Conservation (phyloP, 2,113 vertebrate species). For the Eublepharis macularius region DNA sequence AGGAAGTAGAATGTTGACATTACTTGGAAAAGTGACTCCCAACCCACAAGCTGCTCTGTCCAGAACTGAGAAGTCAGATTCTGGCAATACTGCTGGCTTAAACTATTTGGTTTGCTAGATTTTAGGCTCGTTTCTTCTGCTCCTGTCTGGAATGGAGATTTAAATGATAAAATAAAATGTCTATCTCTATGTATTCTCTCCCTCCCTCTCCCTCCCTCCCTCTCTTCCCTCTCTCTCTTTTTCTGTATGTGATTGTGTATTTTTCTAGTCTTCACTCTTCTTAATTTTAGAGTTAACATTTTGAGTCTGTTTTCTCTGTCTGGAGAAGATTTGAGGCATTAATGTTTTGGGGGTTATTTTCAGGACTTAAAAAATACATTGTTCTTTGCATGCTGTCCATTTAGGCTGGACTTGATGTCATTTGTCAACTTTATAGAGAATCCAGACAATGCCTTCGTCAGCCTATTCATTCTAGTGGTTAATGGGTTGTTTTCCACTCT, state of each 20-base stretch:
- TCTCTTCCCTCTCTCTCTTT: no score
- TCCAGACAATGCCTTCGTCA: no score
- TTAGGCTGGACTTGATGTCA: no score
- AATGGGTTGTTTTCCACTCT: no score
- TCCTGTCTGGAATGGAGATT: not conserved
- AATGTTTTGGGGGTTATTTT: no score
- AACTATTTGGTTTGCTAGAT: not conserved
- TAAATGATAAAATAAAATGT: not conserved
- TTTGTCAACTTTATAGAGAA: no score
- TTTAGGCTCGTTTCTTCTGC: not conserved
- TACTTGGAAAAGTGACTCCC: not conserved
- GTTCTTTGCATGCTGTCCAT: no score
- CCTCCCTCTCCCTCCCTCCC: no score
- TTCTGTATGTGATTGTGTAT: no score
- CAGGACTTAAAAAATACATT: no score
- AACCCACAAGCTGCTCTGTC: not conserved
- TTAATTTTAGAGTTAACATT: not conserved
- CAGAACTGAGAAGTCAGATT: fast-evolving
- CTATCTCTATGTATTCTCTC: not conserved
- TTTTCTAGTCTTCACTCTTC: not conserved
- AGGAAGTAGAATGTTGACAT: not conserved
- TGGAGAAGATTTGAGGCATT: no score
- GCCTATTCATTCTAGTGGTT: no score
- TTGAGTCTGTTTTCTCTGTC: not conserved
- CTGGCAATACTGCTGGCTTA: not conserved